Evolutionary conservation across 2,888 invertebrate genomes (phyloP).

Genomic region (Chloromyia formosa): DNA sequence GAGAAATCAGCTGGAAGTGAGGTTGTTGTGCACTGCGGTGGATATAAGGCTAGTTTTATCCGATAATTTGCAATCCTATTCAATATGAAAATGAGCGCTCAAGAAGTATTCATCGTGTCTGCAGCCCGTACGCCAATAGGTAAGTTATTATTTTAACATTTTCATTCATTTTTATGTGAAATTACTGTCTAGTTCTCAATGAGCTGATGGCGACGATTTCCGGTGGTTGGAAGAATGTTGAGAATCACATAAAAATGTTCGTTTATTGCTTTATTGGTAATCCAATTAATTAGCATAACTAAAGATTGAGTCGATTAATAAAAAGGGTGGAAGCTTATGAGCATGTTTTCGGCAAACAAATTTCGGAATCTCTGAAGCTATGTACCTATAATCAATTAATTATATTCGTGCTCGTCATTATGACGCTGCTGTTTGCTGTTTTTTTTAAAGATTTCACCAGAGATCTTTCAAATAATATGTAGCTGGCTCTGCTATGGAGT

Average conservation of each 20-base stretch:
- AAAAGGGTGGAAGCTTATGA: too few species aligned
- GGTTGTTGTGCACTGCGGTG: neutral
- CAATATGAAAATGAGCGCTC: conserved; percentile 51
- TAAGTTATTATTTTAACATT: conserved; percentile 60
- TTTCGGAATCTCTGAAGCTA: too few species aligned
- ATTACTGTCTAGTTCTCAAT: neutral
- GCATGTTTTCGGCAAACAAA: too few species aligned
- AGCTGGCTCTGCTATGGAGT: too few species aligned
- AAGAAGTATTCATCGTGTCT: conserved; percentile 72
- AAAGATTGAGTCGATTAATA: too few species aligned
- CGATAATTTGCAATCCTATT: neutral
- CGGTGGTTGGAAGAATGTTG: neutral
- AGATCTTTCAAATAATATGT: too few species aligned
- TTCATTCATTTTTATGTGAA: conserved; percentile 24
- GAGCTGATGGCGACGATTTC: neutral
- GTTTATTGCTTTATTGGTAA: neutral
- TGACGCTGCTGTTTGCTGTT: too few species aligned
- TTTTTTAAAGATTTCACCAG: too few species aligned
- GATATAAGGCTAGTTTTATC: neutral
- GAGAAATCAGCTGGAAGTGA: conserved; percentile 28
- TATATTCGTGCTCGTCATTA: too few species aligned
- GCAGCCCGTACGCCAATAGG: conserved; percentile 88
- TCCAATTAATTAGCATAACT: too few species aligned
- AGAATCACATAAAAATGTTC: conserved; percentile 9
- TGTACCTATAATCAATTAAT: too few species aligned